Base-by-base conservation (phyloP, 35 echinoderm and acorn worm genomes). In the Diadema setosum region DNA sequence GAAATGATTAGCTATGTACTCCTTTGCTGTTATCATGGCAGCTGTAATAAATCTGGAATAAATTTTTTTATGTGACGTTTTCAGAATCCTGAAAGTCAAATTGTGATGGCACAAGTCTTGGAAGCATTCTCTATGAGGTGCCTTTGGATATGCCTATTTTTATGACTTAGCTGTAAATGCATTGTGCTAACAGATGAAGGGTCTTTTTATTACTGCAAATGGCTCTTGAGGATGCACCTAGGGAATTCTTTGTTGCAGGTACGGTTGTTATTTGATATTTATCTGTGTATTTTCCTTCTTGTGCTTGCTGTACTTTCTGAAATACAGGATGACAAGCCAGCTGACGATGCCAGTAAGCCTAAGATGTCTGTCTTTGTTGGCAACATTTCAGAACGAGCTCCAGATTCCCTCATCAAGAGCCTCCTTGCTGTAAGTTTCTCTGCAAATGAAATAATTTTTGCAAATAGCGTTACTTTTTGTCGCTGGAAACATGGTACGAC, bases 291-390 rank as follows among this genome's bases (percentile, higher is more conserved):
- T 18, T 63, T 32, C 25, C 45, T 14, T 64, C 42, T 85, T 85
- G 1, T 65, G 26, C 42, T 0, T 41, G 2, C 16, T 16, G 30
- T 39, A 36, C 5, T 2, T 39, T 36, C 73, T 6, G 2, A 36
- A 21, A 11, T n/a, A 24, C 74, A 89, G 87, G 48, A 42, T 34
- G 49, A 89, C 33, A 41, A 81, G 14, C 46, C 32, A 65, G 49
- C 48, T 39, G 67, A 52, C 5, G 83, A 89, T 81, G 45, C 87
- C 17, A 85, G 92, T 32, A 86, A 91, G 84, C 89, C 85, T 33
- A 99, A 99, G 46, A 99, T 90, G 30, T 92, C 92, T 3, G 92
- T 99, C 35, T 99, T 99, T 92, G 96, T 99, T 24, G 96, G 96
- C 34, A 99, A 99, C 60, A 99, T 94, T 67, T 94, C 96, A 75